phyloP scores from a whole-genome alignment of 2,113 vertebrate genomes.

The Phalacrocorax carbo region DNA sequence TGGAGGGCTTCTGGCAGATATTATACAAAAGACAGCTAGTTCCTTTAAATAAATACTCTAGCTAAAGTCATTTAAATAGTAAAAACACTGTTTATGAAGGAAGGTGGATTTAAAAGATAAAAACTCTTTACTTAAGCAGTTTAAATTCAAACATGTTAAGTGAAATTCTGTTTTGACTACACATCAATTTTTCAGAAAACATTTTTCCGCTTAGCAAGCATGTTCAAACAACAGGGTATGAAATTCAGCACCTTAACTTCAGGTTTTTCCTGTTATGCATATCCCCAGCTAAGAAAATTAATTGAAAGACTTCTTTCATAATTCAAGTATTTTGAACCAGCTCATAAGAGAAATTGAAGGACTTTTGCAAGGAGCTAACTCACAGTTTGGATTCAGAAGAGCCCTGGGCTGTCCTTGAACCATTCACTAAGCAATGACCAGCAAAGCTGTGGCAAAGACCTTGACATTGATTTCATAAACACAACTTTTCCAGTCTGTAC shows the following conservation, averaged over 20 bases:
- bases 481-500: neutral
- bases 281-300: neutral
- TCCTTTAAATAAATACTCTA: neutral
- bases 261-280: neutral
- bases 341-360: neutral
- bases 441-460: neutral
- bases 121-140: neutral
- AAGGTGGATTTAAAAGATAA: neutral
- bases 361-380: neutral
- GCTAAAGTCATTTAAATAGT: neutral
- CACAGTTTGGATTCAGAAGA: neutral
- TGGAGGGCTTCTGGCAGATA: neutral
- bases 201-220: neutral
- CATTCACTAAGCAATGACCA: neutral
- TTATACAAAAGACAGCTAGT: neutral
- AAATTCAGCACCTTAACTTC: neutral
- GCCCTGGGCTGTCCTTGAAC: neutral
- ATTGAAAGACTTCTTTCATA: neutral
- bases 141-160: neutral
- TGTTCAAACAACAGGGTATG: neutral
- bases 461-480: neutral
- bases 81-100: neutral
- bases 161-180: neutral
- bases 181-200: neutral
- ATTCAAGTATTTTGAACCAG: neutral